Evolutionary conservation across 2,888 invertebrate genomes (phyloP), one percentile per base, ranked within the genome.

Genomic region (Gnatocerus cornutus): DNA sequence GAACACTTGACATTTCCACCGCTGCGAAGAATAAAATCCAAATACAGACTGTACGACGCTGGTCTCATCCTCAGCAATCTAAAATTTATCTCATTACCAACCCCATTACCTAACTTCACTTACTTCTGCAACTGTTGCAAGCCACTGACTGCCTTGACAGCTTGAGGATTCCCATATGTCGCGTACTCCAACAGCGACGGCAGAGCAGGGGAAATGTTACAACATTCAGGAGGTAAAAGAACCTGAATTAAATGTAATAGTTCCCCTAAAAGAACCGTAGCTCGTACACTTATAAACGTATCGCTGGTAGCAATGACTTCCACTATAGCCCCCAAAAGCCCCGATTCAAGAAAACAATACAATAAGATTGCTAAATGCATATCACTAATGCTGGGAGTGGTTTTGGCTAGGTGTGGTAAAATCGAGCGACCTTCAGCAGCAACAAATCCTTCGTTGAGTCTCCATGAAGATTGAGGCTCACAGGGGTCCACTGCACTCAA

Each of bases 361-460:
- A 98, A 89, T 77, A 98, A 86, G 53, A 98, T 87, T 4, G 97
- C 92, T 81, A 94, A 89, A 87, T 98, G 98, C 83, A 96, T 94
- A 84, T 97, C 96, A 71, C 93, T 92, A 74, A 97, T 90, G 85
- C 97, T 97, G 9, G 97, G 94, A 70, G 97, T 94, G 71, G 89
- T 92, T 74, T 92, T 92, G 56, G 95, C 92, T 71, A 96, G 88
- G 82, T 95, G 94, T 71, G 97, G 96, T 83, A 98, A 86, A 77
- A 97, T 91, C 62, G 90, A 90, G 68, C 90, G 90, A 50, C 96
- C 97, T 86, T 98, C 98, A 66, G 94, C 93, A 9, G 94, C 96
- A n/a, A 98, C 93, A 83, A 98, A 98, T 33, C 97, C 98, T 83
- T 97, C 97, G 77, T 92, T 92, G 21, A 98, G 86, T 76, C 94